Conservation (phyloP, 2,797 vertebrate genomes). For the Spinus olivaceus region DNA sequence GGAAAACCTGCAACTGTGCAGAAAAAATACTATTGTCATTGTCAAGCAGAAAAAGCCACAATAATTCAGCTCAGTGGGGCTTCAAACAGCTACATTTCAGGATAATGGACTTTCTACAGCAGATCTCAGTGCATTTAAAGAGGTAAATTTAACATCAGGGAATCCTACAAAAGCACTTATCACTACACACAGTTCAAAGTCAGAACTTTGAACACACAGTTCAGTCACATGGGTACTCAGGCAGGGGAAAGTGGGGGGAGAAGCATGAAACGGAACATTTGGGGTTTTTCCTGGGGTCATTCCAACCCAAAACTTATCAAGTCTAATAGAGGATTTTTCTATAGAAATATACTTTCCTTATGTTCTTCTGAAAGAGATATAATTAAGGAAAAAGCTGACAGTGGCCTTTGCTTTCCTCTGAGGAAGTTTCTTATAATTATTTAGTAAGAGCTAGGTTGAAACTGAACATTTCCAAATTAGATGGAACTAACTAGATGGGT, state of each 20-base stretch:
- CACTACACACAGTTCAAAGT: not conserved
- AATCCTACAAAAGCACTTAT: not conserved
- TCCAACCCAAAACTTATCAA: not conserved
- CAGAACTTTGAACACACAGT: not conserved
- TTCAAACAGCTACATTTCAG: not conserved
- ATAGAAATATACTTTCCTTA: not conserved
- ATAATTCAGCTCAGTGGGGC: not conserved
- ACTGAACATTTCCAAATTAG: not conserved
- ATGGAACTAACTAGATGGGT: not conserved
- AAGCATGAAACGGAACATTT: not conserved
- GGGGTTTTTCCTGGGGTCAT: not conserved
- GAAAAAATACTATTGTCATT: not conserved
- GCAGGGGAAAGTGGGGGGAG: accelerated
- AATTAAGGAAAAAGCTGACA: not conserved
- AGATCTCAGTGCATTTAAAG: not conserved
- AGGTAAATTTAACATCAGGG: not conserved
- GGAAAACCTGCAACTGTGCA: not conserved
- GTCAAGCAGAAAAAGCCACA: not conserved
- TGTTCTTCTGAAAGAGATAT: not conserved
- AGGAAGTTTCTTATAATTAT: not conserved
- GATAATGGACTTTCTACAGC: not conserved
- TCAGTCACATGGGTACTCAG: not conserved
- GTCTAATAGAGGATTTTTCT: not conserved
- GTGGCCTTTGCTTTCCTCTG: not conserved
- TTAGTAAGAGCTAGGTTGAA: not conserved